Percentiles rank a stretch among this genome's conserved stretches.
Evolutionary conservation across 1,140 invertebrate genomes (phyloP).

Genomic region (Brachionus rotundiformis): DNA sequence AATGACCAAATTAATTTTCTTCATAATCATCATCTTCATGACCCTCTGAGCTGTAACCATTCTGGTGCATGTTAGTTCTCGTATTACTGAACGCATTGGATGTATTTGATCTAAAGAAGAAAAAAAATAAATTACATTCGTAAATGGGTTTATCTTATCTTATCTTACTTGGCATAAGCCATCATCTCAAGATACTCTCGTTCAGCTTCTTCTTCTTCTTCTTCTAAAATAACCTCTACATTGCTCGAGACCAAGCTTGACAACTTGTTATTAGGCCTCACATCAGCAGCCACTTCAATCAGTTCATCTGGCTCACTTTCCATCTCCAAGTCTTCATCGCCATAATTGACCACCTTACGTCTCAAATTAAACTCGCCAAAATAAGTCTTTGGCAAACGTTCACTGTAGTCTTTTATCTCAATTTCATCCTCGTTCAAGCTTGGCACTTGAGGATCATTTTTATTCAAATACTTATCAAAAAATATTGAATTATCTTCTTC

Average conservation of each 20-base stretch:
- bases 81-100: not conserved
- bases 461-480: not conserved
- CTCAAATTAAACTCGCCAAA: constrained; percentile 1
- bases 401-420: constrained; percentile 36
- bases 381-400: constrained; percentile 13
- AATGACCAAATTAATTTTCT: not conserved
- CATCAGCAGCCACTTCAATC: not conserved
- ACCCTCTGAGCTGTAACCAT: constrained; percentile 22
- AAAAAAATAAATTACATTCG: not conserved
- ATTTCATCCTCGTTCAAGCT: constrained; percentile 10
- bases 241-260: not conserved
- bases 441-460: not conserved
- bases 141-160: not conserved
- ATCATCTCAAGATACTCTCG: constrained; percentile 2
- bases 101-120: not conserved
- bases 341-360: not conserved
- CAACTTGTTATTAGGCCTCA: not conserved
- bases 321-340: not conserved
- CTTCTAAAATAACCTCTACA: constrained; percentile 26
- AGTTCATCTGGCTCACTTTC: not conserved
- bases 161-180: constrained; percentile 26
- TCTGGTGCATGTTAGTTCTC: not conserved
- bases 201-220: constrained; percentile 14
- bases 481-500: not conserved
- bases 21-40: constrained; percentile 23